A percentile compares a stretch with the other conserved stretches of the same genome.
phyloP scores from a whole-genome alignment of 2,113 vertebrate species.

The Serilophus lunatus region DNA sequence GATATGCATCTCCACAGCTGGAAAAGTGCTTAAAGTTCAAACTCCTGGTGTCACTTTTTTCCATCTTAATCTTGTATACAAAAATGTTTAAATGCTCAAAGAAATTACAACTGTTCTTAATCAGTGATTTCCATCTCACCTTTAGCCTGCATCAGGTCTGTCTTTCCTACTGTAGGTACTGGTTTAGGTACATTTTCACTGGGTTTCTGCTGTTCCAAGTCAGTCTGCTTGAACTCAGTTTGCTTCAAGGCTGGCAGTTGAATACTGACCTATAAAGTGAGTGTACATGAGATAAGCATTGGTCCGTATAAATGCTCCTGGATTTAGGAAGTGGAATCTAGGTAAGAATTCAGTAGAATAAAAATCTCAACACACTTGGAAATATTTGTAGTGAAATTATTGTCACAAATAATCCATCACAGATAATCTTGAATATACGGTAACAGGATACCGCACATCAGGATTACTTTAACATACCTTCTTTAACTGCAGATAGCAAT shows the following conservation, averaged over 20 bases:
- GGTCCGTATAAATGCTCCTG: not conserved
- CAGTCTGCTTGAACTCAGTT: not conserved
- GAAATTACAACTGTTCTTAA: not conserved
- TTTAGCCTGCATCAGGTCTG: not conserved
- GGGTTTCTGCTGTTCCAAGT: not conserved
- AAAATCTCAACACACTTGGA: not conserved
- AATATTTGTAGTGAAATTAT: not conserved
- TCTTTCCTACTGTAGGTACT: not conserved
- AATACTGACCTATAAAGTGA: not conserved
- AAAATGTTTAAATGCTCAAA: not conserved
- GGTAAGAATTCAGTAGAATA: not conserved
- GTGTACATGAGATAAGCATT: not conserved
- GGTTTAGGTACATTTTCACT: not conserved
- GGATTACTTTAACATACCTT: not conserved
- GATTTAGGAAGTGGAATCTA: not conserved
- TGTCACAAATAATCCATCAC: too few species aligned
- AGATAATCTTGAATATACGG: not conserved
- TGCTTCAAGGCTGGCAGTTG: not conserved
- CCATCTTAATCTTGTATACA: not conserved
- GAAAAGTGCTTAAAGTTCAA: not conserved
- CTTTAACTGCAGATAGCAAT: not conserved
- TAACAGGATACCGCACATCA: not conserved
- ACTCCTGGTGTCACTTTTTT: not conserved
- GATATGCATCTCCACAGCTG: not conserved
- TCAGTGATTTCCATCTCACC: conserved; percentile 5